Evolutionary conservation across 2,888 invertebrate species (phyloP), one percentile per base, ranked within the genome.

Genomic region (Ichneumon xanthorius): DNA sequence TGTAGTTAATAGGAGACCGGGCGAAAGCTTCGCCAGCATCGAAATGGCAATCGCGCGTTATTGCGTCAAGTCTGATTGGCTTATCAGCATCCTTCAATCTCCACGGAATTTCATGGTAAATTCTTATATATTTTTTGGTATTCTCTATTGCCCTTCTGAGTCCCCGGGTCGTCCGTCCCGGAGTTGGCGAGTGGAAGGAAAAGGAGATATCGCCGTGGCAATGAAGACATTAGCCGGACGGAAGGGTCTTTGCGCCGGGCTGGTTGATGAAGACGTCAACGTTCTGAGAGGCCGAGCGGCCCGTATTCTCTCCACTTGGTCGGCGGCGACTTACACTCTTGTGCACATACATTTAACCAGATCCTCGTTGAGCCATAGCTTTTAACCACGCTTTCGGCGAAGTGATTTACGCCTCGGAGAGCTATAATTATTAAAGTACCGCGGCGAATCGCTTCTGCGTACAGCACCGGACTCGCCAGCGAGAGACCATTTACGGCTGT

Each of bases 381-480:
- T 85, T 84, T 81, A 84, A 87, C 89, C 78, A 86, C 88, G 90
- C 88, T 90, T 91, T 90, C 90, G 91, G 84, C 90, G 90, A 90
- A 90, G 88, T 90, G 91, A 90, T 90, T 90, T 91, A 90, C 91
- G 89, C 89, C 86, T 75, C 86, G 63, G 88, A 87, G 85, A 86
- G 86, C 87, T 89, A 80, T 89, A 90, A 90, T 90, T 90, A 91
- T 91, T 87, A 90, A 89, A 89, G 88, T 87, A 88, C 90, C 90
- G 88, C 88, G 86, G 86, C 85, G 88, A 90, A 90, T 90, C 80
- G 87, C 89, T 89, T 90, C 76, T 75, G 65, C 78, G 75, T 84
- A 79, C 78, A 72, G 40, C 16, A 70, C 1, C n/a, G 6, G 22
- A 50, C n/a, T n/a, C 50, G 26, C 5, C 63, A 67, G 9, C 50